A percentile compares a stretch with the other conserved stretches of the same genome.
These are phyloP conservation scores for Euzetes globulus DNA, from an alignment of 2,888 invertebrate species.

Conservation along the genomic window DNA sequence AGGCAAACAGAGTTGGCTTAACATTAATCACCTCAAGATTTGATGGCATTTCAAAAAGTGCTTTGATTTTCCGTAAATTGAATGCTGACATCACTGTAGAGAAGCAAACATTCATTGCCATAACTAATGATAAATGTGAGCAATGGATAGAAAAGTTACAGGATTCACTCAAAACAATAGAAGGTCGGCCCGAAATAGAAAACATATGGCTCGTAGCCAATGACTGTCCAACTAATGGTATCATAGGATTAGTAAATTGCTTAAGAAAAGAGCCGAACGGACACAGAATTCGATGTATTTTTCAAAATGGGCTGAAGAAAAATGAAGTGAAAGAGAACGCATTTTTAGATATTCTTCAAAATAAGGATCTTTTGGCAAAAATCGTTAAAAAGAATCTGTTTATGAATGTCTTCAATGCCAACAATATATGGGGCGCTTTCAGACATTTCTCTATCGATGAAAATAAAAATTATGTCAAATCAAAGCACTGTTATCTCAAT, in stretches of 20 bases:
- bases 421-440: conserved; percentile 42
- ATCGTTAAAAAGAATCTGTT: conserved; percentile 48
- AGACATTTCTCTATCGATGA: background rate
- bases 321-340: background rate
- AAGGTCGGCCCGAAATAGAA: conserved; percentile 47
- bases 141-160: conserved; percentile 74
- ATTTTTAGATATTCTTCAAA: conserved; percentile 25
- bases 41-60: background rate
- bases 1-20: too few relatives aligned
- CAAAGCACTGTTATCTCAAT: conserved; percentile 90
- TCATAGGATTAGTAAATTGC: conserved; percentile 52
- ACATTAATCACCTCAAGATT: too few relatives aligned
- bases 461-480: conserved; percentile 45
- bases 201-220: conserved; percentile 49
- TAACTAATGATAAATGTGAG: conserved; percentile 26
- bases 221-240: conserved; percentile 46
- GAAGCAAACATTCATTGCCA: conserved; percentile 34
- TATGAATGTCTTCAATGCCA: conserved; percentile 50
- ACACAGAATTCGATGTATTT: conserved; percentile 38
- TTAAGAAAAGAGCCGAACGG: conserved; percentile 48
- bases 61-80: background rate
- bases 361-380: background rate
- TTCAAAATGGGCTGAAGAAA: conserved; percentile 5
- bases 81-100: background rate
- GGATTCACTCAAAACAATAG: conserved; percentile 56